These are phyloP conservation scores for Pitangus sulphuratus DNA, from an alignment of 2,797 vertebrate genomes.

Conservation along the genomic window DNA sequence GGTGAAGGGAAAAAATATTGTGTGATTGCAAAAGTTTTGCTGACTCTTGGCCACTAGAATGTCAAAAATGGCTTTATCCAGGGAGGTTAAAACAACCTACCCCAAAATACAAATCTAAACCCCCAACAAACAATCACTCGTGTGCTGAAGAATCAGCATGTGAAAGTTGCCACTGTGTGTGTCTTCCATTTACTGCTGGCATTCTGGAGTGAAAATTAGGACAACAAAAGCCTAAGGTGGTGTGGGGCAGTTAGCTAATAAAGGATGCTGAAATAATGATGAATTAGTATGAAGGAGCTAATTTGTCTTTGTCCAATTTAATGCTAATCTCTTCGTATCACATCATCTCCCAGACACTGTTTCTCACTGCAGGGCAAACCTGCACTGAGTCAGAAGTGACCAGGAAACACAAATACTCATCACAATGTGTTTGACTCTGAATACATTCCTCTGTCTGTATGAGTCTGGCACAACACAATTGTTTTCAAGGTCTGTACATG, in stretches of 20 bases:
- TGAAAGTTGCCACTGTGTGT: not conserved
- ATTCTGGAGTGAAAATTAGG: not conserved
- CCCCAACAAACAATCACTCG: accelerated
- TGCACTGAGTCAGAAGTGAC: not conserved
- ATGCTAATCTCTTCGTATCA: not conserved
- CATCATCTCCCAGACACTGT: not conserved
- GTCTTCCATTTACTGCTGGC: not conserved
- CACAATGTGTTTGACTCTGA: not conserved
- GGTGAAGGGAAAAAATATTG: not conserved
- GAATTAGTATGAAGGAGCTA: not conserved
- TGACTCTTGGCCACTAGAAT: not conserved
- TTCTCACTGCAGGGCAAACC: not conserved
- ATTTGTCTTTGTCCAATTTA: constrained; percentile 1
- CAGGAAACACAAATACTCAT: not conserved
- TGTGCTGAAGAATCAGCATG: not conserved
- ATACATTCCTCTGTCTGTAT: not conserved
- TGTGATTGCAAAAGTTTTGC: not conserved
- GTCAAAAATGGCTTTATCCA: not conserved
- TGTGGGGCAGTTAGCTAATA: not conserved
- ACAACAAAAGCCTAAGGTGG: not conserved
- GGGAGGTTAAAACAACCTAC: not conserved
- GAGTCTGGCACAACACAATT: not conserved
- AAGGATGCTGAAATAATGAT: not conserved
- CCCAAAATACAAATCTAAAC: accelerated
- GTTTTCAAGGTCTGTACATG: not conserved